A percentile compares a stretch with the other conserved stretches of the same genome.
These are phyloP conservation scores for Ericerus pela DNA, from an alignment of 1,140 invertebrate genomes.

Conservation along the genomic window DNA sequence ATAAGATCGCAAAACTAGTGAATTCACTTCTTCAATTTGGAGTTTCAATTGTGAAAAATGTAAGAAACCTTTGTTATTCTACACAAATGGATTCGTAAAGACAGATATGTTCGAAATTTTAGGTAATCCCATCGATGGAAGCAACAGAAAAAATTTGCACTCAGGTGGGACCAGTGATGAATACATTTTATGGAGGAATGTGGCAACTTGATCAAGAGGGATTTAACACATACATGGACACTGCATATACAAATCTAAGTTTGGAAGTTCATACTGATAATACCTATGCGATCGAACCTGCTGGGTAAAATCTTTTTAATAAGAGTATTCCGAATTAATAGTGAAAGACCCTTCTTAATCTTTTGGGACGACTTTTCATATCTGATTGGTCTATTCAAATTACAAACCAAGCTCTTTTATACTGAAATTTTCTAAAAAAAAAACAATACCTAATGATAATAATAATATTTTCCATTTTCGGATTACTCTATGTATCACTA, in stretches of 20 bases:
- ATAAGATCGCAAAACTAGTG: not conserved
- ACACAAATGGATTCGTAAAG: not conserved
- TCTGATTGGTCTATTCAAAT: no score
- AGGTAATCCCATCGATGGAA: conserved; percentile 35
- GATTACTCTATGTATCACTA: conserved; percentile 1
- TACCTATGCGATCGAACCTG: conserved; percentile 54
- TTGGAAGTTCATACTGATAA: conserved; percentile 46
- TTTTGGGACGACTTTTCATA: no score
- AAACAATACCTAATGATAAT: not conserved
- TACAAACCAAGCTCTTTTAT: no score
- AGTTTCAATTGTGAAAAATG: conserved; percentile 18
- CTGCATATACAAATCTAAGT: conserved; percentile 38
- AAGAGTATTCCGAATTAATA: no score
- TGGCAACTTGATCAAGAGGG: conserved; percentile 36
- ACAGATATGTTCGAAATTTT: conserved; percentile 17
- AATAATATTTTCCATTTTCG: not conserved
- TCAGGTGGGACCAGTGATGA: conserved; percentile 38
- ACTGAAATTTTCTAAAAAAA: conserved; percentile 2
- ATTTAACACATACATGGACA: conserved; percentile 39
- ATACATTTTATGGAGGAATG: conserved; percentile 48
- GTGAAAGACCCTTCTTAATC: no score
- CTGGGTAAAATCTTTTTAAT: conserved; percentile 44
- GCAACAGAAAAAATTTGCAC: conserved; percentile 37
- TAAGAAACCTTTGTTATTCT: conserved; percentile 7
- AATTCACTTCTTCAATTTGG: conserved; percentile 18